phyloP scores from a whole-genome alignment of 2,797 vertebrate species.

The Pipistrellus nathusii region DNA sequence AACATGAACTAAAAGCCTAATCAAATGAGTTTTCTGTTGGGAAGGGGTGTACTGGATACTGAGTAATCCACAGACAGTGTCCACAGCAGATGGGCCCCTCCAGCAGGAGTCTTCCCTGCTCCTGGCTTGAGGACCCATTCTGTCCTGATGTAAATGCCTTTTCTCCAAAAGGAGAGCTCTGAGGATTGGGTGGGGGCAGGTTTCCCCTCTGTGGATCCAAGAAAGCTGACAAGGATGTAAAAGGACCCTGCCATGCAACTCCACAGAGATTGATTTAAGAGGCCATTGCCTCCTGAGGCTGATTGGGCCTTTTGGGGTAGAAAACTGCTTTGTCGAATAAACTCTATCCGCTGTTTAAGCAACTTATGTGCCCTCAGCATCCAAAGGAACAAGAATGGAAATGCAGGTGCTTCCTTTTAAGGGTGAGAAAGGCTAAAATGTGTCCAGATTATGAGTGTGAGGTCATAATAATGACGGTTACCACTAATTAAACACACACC shows the following conservation, averaged over 20 bases:
- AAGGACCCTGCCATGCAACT: constrained; percentile 39
- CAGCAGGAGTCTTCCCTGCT: neutral
- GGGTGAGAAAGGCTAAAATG: neutral
- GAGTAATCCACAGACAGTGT: neutral
- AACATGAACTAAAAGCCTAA: neutral
- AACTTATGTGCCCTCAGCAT: constrained; percentile 21
- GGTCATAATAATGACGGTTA: neutral
- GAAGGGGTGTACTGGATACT: too few relatives aligned
- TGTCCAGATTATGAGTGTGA: neutral
- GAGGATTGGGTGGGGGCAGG: neutral
- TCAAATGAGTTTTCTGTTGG: neutral
- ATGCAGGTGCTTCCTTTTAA: neutral
- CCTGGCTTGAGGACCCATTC: neutral
- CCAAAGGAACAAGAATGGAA: neutral
- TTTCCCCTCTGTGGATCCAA: constrained; percentile 19
- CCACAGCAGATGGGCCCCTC: neutral
- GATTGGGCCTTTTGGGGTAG: constrained; percentile 55
- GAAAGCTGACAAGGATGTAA: constrained; percentile 67
- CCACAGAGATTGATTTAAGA: constrained; percentile 45
- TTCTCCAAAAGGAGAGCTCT: neutral
- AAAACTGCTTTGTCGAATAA: constrained; percentile 75
- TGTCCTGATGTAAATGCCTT: neutral
- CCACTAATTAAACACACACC: neutral
- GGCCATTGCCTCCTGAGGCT: constrained; percentile 35
- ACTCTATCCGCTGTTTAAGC: constrained; percentile 55